Evolutionary conservation across 2,888 invertebrate genomes (phyloP), one percentile per base, ranked within the genome.

Genomic region (Melanophora roralis): DNA sequence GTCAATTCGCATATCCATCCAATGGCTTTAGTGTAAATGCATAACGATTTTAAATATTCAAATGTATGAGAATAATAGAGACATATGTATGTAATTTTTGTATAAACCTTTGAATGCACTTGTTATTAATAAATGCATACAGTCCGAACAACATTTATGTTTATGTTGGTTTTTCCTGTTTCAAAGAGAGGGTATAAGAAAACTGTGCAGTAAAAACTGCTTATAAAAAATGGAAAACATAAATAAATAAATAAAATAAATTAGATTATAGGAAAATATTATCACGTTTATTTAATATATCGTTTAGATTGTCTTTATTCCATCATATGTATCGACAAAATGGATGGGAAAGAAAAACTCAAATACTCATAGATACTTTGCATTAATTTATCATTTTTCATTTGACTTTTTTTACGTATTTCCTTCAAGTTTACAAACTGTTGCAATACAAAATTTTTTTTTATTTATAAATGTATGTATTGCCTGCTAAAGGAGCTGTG

Each of bases 1-100:
- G 81, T 78, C 78, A 78, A 75, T 75, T 72, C 47, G 47, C 40
- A 68, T 81, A 78, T 81, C 78, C 40, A 81, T 78, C 78, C 75
- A 72, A 62, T 74, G 59, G 59, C 67, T 67, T 16, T 51, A n/a
- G n/a, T n/a, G n/a, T n/a, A 12, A 43, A 21, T 32, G 55, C 23
- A 38, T 38, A 36, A 19, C n/a, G 16, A 36, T 32, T 14, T n/a
- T 21, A 32, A 12, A 51, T 32, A 32, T 8, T 2, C 12, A 32
- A 1, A 53, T 40, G n/a, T n/a, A n/a, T n/a, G n/a, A n/a, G n/a
- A n/a, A n/a, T n/a, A n/a, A n/a, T n/a, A n/a, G n/a, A n/a, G n/a
- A 12, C 9, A 19, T 34, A n/a, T 4, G 8, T 8, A 57, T n/a
- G 12, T 45, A 7, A n/a, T 16, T 16, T 38, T 3, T 38, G 27